Percentiles rank a stretch among this genome's conserved stretches.
Evolutionary conservation across 1,140 invertebrate species (phyloP).

Genomic region (Lepidurus arcticus): DNA sequence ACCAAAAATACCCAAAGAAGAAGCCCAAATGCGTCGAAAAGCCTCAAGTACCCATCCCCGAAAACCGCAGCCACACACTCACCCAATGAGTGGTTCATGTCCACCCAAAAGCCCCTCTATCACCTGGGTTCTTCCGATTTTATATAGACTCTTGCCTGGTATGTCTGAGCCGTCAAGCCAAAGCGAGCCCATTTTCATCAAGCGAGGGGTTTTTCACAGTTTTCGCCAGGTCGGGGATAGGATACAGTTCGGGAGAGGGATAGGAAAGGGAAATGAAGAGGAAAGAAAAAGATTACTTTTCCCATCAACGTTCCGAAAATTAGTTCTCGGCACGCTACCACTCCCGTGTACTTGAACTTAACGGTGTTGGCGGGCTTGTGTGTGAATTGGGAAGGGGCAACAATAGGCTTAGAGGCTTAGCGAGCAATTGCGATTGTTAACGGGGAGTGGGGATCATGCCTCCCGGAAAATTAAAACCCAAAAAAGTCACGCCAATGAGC

Average conservation of each 20-base stretch:
- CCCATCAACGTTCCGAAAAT: background rate
- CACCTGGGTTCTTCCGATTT: too few species aligned
- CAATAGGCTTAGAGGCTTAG: background rate
- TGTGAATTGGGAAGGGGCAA: background rate
- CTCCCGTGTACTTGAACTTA: background rate
- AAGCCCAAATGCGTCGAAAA: too few species aligned
- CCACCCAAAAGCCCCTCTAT: too few species aligned
- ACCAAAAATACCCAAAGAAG: too few species aligned
- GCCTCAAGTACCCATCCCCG: too few species aligned
- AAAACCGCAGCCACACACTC: too few species aligned
- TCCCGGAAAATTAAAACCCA: background rate
- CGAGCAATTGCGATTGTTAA: background rate
- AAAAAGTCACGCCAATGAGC: background rate
- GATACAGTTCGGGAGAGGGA: background rate
- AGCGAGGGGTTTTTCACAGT: too few species aligned
- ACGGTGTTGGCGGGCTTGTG: background rate
- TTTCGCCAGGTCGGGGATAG: too few species aligned
- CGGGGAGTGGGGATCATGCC: background rate
- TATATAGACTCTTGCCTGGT: too few species aligned
- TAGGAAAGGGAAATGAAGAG: background rate
- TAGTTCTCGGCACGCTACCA: background rate
- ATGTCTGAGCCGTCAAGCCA: too few species aligned
- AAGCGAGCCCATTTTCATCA: too few species aligned
- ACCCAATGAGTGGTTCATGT: too few species aligned
- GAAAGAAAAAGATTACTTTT: background rate